Percentiles rank a stretch among this genome's conserved stretches.
Conservation (phyloP, 2,113 vertebrate genomes). For the Lasiurus cinereus region DNA sequence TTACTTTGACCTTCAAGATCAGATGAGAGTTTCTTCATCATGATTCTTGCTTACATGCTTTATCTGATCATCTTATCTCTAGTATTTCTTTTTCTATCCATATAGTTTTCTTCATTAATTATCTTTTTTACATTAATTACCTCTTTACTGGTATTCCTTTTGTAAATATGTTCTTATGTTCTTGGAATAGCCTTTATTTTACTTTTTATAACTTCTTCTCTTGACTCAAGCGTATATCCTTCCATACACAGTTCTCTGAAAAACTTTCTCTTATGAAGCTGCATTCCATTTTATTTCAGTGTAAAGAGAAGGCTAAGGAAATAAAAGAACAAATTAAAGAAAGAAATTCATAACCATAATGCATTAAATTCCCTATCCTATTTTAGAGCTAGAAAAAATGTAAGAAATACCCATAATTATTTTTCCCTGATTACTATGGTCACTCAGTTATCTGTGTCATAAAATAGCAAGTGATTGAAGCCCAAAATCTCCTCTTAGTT, state of each 20-base stretch:
- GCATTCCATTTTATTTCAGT: background rate
- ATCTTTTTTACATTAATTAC: background rate
- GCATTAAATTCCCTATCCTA: slow-evolving; percentile 15
- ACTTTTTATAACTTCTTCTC: background rate
- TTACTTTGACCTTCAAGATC: slow-evolving; percentile 15
- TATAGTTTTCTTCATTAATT: background rate
- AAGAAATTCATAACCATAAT: background rate
- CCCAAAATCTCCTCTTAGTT: background rate
- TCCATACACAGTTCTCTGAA: background rate
- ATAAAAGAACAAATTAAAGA: background rate
- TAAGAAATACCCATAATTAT: background rate
- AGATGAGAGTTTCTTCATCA: slow-evolving; percentile 45
- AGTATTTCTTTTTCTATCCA: slow-evolving; percentile 17
- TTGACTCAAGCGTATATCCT: background rate
- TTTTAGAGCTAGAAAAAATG: slow-evolving; percentile 45
- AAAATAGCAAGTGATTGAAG: background rate
- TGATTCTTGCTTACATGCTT: background rate
- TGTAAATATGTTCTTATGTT: background rate
- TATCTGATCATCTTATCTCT: background rate
- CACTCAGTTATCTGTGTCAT: background rate
- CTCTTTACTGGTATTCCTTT: background rate
- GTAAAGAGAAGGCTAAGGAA: background rate
- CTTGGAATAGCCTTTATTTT: background rate
- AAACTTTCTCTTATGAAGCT: background rate
- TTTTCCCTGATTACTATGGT: background rate